phyloP scores from a whole-genome alignment of 1,140 invertebrate genomes.

The Drosophila nigrodunni region DNA sequence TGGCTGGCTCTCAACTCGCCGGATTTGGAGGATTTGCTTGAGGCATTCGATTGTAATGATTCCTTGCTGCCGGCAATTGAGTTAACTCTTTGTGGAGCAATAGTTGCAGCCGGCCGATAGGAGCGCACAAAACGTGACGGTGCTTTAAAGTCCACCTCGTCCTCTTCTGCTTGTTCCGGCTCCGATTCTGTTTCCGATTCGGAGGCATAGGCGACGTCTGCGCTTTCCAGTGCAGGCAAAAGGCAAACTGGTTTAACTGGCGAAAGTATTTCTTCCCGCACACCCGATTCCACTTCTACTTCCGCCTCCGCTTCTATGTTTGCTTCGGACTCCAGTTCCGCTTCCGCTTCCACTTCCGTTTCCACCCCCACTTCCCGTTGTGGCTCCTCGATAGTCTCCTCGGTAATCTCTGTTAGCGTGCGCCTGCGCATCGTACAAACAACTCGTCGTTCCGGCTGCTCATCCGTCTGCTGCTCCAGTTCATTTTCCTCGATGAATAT shows the following conservation, averaged over 20 bases:
- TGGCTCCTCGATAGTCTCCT: constrained; percentile 16
- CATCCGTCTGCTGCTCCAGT: constrained; percentile 36
- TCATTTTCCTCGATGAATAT: constrained; percentile 4
- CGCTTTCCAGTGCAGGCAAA: constrained; percentile 5
- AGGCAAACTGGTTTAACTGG: too few species aligned
- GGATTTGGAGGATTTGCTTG: constrained; percentile 43
- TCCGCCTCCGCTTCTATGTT: too few species aligned
- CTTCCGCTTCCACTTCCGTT: not conserved
- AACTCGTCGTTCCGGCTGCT: constrained; percentile 44
- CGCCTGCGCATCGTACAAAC: constrained; percentile 48
- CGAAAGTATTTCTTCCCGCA: too few species aligned
- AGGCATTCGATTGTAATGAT: constrained; percentile 62
- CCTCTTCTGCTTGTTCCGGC: constrained; percentile 27
- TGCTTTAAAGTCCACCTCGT: constrained; percentile 67
- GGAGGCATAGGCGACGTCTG: constrained; percentile 78
- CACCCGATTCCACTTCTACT: too few species aligned
- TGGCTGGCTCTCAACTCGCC: constrained; percentile 34
- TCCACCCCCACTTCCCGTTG: constrained; percentile 4
- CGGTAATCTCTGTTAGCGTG: constrained; percentile 61
- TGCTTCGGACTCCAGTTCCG: too few species aligned
- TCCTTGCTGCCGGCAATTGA: constrained; percentile 68
- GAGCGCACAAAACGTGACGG: constrained; percentile 75
- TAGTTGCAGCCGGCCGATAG: constrained; percentile 58
- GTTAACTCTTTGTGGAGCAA: constrained; percentile 10
- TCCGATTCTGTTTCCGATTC: constrained; percentile 57